Percentiles rank a stretch among this genome's conserved stretches.
phyloP scores from a whole-genome alignment of 2,113 vertebrate genomes.

The Corydoras sp. region DNA sequence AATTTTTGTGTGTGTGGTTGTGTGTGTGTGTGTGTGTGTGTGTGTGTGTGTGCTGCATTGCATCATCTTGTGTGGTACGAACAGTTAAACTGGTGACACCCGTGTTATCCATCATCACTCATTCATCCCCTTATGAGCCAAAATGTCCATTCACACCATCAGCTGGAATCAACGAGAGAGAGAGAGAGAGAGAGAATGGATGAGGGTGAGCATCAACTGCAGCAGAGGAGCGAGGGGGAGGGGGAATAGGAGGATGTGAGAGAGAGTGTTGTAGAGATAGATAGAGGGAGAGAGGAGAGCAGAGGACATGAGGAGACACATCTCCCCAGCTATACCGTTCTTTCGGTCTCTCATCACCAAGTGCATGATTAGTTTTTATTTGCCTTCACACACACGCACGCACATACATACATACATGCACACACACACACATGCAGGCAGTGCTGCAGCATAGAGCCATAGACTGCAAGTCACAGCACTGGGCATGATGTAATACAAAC shows the following conservation, averaged over 20 bases:
- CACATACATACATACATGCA: neutral
- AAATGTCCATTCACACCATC: constrained; percentile 42
- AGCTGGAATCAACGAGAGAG: neutral
- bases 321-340: constrained; percentile 9
- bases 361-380: constrained; percentile 12
- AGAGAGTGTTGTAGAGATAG: constrained; percentile 5
- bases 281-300: constrained; percentile 17
- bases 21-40: neutral
- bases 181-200: constrained; percentile 23
- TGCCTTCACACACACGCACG: neutral
- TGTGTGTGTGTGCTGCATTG: constrained; percentile 25
- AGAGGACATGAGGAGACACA: constrained; percentile 14
- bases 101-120: constrained; percentile 40
- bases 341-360: constrained; percentile 36
- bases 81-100: constrained; percentile 34
- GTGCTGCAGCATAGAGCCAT: constrained; percentile 21
- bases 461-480: neutral
- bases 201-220: constrained; percentile 5
- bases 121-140: constrained; percentile 35
- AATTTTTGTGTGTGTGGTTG: neutral
- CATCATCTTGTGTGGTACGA: constrained; percentile 31
- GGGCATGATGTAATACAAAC: too few relatives aligned
- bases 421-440: constrained; percentile 19
- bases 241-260: constrained; percentile 32
- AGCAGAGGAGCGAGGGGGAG: constrained; percentile 16